Evolutionary conservation across 2,797 vertebrate species (phyloP).

Genomic region (Holocentrus rufus): DNA sequence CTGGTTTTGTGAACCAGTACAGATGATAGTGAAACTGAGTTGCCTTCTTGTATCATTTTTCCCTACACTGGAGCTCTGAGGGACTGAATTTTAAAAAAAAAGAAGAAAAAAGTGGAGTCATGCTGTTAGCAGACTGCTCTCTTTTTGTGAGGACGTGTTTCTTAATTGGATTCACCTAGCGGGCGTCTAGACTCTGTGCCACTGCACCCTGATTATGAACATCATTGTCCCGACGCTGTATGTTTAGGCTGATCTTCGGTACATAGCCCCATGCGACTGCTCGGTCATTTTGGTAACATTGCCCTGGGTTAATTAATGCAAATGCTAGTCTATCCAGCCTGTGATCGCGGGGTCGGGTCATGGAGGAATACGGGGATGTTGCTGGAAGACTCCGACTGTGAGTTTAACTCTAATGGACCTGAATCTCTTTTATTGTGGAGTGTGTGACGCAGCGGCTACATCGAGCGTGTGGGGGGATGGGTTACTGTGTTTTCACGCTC

Average conservation of each 20-base stretch:
- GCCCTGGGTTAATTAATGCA: conserved; percentile 6
- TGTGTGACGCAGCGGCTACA: not conserved
- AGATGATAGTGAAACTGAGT: not conserved
- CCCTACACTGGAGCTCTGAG: too few species aligned
- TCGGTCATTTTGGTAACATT: not conserved
- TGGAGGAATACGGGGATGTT: too few species aligned
- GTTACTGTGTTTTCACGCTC: conserved; percentile 22
- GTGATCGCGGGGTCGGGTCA: too few species aligned
- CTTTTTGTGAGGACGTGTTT: conserved; percentile 5
- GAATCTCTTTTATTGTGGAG: conserved; percentile 1
- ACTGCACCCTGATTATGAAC: not conserved
- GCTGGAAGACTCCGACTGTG: not conserved
- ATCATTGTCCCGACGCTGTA: not conserved
- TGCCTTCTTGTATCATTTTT: not conserved
- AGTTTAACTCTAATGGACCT: not conserved
- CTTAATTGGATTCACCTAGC: not conserved
- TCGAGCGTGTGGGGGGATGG: not conserved
- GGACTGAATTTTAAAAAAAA: too few species aligned
- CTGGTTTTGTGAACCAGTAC: not conserved
- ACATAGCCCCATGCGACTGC: not conserved
- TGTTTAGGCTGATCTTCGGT: not conserved
- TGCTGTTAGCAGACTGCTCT: not conserved
- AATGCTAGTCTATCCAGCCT: not conserved
- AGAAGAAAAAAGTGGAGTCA: not conserved
- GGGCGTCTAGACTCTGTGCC: not conserved